Evolutionary conservation across 2,113 vertebrate genomes (phyloP).

Genomic region (Menura novaehollandiae): DNA sequence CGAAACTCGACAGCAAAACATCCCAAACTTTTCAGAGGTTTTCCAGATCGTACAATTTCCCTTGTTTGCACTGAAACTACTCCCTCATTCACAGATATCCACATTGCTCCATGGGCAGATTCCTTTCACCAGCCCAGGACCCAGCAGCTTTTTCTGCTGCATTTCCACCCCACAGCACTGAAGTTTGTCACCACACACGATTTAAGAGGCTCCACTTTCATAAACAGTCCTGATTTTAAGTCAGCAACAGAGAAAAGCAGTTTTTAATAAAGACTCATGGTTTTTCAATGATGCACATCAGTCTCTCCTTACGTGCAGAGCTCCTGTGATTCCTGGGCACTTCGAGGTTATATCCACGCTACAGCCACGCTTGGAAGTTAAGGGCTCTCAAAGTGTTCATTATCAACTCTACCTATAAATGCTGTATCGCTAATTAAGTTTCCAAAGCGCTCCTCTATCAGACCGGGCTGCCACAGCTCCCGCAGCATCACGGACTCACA

Average conservation of each 20-base stretch:
- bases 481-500: not conserved
- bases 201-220: not conserved
- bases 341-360: not conserved
- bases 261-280: rapidly evolving
- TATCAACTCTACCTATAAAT: not conserved
- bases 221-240: not conserved
- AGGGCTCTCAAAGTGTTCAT: not conserved
- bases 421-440: not conserved
- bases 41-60: no score
- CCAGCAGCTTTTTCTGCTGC: not conserved
- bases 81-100: not conserved
- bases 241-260: not conserved
- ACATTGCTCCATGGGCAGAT: rapidly evolving
- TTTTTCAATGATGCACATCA: not conserved
- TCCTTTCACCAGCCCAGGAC: not conserved
- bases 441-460: not conserved
- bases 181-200: rapidly evolving
- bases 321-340: not conserved
- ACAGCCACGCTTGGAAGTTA: rapidly evolving
- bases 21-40: not conserved
- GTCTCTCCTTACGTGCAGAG: rapidly evolving
- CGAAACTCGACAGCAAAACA: not conserved
- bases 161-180: not conserved
- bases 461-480: not conserved
- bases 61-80: rapidly evolving